Percentiles rank a stretch among this genome's conserved stretches.
phyloP scores from a whole-genome alignment of 2,113 vertebrate species.

The Formicarius rufipectus region DNA sequence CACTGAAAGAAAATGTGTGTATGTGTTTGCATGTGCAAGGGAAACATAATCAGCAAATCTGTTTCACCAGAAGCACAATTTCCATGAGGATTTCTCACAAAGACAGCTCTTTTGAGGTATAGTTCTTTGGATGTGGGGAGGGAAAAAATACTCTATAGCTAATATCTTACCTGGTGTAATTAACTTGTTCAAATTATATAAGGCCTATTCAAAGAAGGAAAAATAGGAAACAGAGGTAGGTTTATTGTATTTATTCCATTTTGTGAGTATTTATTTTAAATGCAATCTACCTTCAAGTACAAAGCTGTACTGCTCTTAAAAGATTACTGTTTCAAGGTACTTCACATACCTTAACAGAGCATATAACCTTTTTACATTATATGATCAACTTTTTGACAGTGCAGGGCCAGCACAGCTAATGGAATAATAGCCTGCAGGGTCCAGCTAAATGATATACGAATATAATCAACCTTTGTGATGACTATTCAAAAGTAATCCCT shows the following conservation, averaged over 20 bases:
- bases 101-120: neutral
- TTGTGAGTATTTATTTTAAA: slow-evolving; percentile 32
- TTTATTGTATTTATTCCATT: slow-evolving; percentile 34
- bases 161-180: neutral
- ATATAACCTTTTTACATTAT: slow-evolving; percentile 79
- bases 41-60: slow-evolving; percentile 6
- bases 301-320: slow-evolving; percentile 46
- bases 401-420: slow-evolving; percentile 81
- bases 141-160: neutral
- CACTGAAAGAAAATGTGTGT: slow-evolving; percentile 19
- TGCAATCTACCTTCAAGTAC: slow-evolving; percentile 34
- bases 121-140: neutral
- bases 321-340: slow-evolving; percentile 75
- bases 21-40: neutral
- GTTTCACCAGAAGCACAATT: neutral
- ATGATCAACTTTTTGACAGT: slow-evolving; percentile 85
- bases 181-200: slow-evolving; percentile 7
- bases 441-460: slow-evolving; percentile 88
- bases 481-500: slow-evolving; percentile 88
- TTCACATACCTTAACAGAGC: slow-evolving; percentile 81
- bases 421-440: slow-evolving; percentile 89
- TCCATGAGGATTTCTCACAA: rapidly evolving
- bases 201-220: neutral
- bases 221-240: slow-evolving; percentile 8
- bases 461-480: slow-evolving; percentile 91